Conservation (phyloP, 2,797 vertebrate genomes). For the Mormyrus proboscirostris region DNA sequence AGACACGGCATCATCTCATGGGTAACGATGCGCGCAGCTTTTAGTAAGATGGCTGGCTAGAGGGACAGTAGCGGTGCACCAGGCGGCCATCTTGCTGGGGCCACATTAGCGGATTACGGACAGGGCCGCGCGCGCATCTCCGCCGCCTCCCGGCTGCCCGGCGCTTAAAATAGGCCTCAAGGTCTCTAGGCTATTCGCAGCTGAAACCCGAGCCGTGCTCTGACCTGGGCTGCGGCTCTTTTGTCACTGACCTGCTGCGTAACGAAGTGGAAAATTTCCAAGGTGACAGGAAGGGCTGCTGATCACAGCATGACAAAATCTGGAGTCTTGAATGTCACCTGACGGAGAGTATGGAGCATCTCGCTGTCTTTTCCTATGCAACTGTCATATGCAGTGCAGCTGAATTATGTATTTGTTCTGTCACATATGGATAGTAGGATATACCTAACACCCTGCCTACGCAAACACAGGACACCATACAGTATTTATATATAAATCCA, state of each 20-base stretch:
- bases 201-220: conserved; percentile 9
- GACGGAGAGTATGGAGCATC: neutral
- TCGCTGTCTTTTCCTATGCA: neutral
- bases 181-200: conserved; percentile 13
- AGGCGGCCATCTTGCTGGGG: neutral
- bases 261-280: conserved; percentile 12
- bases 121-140: neutral
- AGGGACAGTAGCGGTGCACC: neutral
- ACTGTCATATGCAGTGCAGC: neutral
- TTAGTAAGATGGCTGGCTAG: neutral
- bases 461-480: neutral
- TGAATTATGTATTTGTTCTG: conserved; percentile 7
- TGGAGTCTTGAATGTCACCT: conserved; percentile 2
- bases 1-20: neutral
- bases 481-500: neutral
- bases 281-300: conserved; percentile 9
- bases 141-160: neutral
- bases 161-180: conserved; percentile 16
- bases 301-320: neutral
- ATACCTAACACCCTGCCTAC: conserved; percentile 1
- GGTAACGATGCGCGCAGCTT: neutral
- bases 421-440: neutral
- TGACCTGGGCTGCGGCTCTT: neutral
- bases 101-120: neutral
- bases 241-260: conserved; percentile 11